Evolutionary conservation across 2,888 invertebrate species (phyloP).

Genomic region (Nezara viridula): DNA sequence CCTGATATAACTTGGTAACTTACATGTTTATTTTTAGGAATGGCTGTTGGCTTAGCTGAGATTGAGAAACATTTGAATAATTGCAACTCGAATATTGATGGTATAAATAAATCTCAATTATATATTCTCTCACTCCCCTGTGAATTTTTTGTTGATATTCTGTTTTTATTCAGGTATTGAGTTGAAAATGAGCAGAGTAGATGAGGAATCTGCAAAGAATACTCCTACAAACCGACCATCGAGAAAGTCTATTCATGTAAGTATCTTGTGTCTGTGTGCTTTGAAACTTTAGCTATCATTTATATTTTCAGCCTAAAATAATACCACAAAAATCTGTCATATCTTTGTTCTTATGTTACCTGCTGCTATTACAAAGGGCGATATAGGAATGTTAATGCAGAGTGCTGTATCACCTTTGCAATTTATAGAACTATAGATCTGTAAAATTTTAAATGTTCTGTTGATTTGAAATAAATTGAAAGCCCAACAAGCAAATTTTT

Average conservation of each 20-base stretch:
- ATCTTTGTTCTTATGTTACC: no score
- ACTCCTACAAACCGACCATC: conserved; percentile 62
- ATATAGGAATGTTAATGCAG: no score
- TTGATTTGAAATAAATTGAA: no score
- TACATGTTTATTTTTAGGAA: conserved; percentile 73
- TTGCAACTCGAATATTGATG: not conserved
- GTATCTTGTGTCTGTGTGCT: conserved; percentile 8
- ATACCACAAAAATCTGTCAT: no score
- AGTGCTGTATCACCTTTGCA: no score
- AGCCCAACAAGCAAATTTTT: no score
- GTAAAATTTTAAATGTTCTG: no score
- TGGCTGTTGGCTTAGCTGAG: conserved; percentile 83
- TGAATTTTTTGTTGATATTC: not conserved
- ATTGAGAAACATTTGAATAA: conserved; percentile 69
- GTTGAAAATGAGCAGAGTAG: conserved; percentile 61
- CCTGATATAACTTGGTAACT: not conserved
- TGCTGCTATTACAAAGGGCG: no score
- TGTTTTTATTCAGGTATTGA: conserved; percentile 54
- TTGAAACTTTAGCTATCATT: not conserved
- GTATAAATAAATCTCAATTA: not conserved
- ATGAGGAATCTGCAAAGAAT: conserved; percentile 62
- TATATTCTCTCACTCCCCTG: not conserved
- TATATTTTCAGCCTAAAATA: no score
- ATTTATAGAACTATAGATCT: no score
- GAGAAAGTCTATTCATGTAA: conserved; percentile 68